A percentile compares a stretch with the other conserved stretches of the same genome.
Evolutionary conservation across 2,113 vertebrate genomes (phyloP).

Genomic region (Cygnus atratus): DNA sequence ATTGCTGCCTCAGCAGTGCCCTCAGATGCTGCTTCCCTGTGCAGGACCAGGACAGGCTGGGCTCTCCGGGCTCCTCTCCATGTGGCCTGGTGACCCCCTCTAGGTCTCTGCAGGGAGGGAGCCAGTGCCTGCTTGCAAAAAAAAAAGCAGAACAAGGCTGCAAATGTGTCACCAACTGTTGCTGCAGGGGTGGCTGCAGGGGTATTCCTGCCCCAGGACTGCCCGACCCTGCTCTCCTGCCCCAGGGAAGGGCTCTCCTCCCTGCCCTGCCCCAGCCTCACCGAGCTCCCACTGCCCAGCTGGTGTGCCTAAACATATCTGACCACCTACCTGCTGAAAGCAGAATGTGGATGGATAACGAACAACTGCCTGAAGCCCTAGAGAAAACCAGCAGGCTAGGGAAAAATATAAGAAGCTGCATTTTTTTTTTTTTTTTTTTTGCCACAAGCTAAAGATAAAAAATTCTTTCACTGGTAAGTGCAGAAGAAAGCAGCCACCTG

Average conservation of each 20-base stretch:
- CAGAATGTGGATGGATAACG: not conserved
- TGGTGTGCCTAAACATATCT: not conserved
- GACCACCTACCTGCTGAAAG: not conserved
- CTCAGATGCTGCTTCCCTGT: not conserved
- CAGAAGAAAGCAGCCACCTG: not conserved
- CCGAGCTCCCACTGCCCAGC: not conserved
- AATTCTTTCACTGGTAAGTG: not conserved
- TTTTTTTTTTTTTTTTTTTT: not conserved
- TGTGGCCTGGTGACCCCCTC: too few species aligned
- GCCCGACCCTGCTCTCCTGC: not conserved
- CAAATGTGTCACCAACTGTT: not conserved
- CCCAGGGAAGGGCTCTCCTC: not conserved
- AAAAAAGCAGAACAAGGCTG: not conserved
- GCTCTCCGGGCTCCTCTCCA: not conserved
- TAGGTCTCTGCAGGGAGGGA: not conserved
- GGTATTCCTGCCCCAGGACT: rapidly evolving
- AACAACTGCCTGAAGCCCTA: not conserved
- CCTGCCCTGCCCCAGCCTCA: not conserved
- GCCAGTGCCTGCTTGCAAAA: not conserved
- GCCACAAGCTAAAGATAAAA: not conserved
- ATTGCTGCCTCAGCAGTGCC: not conserved
- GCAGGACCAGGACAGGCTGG: not conserved
- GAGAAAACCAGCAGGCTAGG: not conserved
- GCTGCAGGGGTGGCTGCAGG: not conserved
- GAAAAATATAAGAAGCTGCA: not conserved